Percentiles rank a stretch among this genome's conserved stretches.
phyloP scores from a whole-genome alignment of 2,888 invertebrate genomes.

The Fragum sueziense region DNA sequence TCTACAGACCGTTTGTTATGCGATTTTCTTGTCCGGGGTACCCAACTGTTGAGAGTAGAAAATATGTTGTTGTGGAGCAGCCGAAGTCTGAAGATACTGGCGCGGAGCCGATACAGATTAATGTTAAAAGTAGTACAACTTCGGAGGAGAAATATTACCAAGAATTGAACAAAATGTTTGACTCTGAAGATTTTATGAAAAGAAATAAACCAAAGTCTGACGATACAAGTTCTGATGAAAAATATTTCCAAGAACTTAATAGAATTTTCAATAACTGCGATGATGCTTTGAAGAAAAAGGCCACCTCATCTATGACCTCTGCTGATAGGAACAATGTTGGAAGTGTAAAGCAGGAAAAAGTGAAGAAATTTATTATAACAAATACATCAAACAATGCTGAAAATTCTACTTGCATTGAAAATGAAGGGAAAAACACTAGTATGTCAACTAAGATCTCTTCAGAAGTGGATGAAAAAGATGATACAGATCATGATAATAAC shows the following conservation, averaged over 20 bases:
- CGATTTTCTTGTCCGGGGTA: not conserved
- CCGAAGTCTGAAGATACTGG: too few species aligned
- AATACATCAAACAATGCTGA: not conserved
- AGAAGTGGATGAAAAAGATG: not conserved
- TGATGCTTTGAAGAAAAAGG: not conserved
- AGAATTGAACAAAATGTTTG: not conserved
- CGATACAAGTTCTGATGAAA: not conserved
- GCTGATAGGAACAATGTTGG: not conserved
- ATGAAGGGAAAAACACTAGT: not conserved
- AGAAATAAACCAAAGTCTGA: not conserved
- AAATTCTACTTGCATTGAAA: not conserved
- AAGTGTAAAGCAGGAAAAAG: not conserved
- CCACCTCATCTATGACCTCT: not conserved
- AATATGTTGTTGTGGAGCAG: slow-evolving; percentile 1
- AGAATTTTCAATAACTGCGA: not conserved
- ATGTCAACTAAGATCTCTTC: not conserved
- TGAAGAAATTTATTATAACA: not conserved
- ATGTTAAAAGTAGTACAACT: not conserved
- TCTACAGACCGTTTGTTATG: not conserved
- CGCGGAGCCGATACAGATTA: not conserved
- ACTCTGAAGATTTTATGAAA: not conserved
- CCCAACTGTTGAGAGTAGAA: not conserved
- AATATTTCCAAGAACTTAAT: not conserved
- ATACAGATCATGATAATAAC: not conserved
- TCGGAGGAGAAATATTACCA: not conserved